Evolutionary conservation across 2,113 vertebrate species (phyloP).

Genomic region (Penelope pileata): DNA sequence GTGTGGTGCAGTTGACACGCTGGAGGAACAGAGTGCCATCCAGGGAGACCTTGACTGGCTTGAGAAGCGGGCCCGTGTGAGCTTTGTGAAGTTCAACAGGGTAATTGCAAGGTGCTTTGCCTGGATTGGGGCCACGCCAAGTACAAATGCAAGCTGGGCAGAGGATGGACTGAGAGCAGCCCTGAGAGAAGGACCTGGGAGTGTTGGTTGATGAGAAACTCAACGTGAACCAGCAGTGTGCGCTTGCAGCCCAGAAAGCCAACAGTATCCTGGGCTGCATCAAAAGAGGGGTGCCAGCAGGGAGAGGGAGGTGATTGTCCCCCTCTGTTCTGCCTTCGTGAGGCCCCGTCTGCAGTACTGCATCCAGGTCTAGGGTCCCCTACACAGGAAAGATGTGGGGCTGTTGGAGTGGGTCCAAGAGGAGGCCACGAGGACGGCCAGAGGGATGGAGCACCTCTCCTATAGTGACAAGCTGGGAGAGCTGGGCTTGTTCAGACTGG

Average conservation of each 20-base stretch:
- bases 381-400: not conserved
- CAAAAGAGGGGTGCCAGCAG: not conserved
- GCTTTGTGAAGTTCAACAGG: not conserved
- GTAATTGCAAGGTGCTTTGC: not conserved
- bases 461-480: not conserved
- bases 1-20: not conserved
- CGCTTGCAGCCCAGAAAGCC: not conserved
- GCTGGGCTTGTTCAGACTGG: not conserved
- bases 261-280: not conserved
- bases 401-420: not conserved
- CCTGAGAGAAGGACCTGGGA: not conserved
- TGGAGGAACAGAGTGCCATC: not conserved
- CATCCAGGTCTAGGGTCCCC: not conserved
- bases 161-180: not conserved
- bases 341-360: not conserved
- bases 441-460: not conserved
- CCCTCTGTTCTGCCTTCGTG: not conserved
- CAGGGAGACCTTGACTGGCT: not conserved
- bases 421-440: not conserved
- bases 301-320: not conserved
- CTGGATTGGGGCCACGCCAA: not conserved
- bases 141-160: not conserved
- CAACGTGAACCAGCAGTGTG: not conserved
- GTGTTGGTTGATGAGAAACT: not conserved
- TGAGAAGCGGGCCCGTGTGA: not conserved